Conservation (phyloP, 2,113 vertebrate species). For the Setophaga coronata region DNA sequence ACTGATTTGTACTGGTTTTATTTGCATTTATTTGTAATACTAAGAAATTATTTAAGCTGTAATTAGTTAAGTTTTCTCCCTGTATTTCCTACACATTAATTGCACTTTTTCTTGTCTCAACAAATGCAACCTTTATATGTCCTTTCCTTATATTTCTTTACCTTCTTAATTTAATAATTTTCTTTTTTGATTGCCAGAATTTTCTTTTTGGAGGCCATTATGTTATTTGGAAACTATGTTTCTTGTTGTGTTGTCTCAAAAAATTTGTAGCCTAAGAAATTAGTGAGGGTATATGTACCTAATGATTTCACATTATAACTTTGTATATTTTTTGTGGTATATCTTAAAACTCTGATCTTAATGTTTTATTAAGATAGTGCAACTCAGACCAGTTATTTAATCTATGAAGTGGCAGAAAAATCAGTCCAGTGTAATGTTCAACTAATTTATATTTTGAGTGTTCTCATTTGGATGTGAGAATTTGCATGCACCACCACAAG, state of each 20-base stretch:
- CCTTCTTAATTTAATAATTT: not conserved
- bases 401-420: not conserved
- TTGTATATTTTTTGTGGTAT: not conserved
- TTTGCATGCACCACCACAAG: not conserved
- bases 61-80: not conserved
- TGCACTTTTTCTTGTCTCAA: not conserved
- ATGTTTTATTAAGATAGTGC: not conserved
- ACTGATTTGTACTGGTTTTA: not conserved
- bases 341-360: not conserved
- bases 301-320: not conserved
- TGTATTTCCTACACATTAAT: not conserved
- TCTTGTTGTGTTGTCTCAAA: not conserved
- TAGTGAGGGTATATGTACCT: not conserved
- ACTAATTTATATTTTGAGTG: not conserved
- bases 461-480: not conserved
- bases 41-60: not conserved
- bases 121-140: not conserved
- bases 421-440: not conserved
- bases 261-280: not conserved
- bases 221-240: not conserved
- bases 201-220: not conserved
- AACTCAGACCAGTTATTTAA: not conserved
- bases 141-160: not conserved
- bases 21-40: not conserved
- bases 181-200: not conserved